Evolutionary conservation across 2,797 vertebrate species (phyloP), one percentile per base, ranked within the genome.

Genomic region (Lutjanus campechanus): DNA sequence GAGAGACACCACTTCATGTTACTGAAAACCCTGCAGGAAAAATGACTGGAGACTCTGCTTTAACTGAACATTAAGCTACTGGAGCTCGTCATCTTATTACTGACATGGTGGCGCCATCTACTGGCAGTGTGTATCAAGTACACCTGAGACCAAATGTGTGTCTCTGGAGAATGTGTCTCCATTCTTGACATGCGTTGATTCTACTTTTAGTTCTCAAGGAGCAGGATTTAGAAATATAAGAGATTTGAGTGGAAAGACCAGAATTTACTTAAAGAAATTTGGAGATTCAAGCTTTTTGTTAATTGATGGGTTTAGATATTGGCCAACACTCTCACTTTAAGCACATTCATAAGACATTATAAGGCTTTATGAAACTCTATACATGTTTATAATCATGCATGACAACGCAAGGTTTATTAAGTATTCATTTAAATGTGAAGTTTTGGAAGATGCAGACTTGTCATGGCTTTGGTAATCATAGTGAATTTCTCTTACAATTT

Each of bases 31-130:
- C 29, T 36, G 3, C 29, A 36, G 12, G 11, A 61, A 72, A 47
- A 44, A 9, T 22, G 12, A 55, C 20, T 6, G 1, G 43, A 73
- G 53, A 43, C 40, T 68, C 78, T 46, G 46, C 12, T 51, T n/a
- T 0, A 44, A 51, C 1, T 51, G 8, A 76, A 61, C 20, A 56
- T 43, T 13, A 41, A 3, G 7, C 0, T 16, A 7, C 19, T 78
- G 1, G 2, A 36, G 55, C 11, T 25, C 22, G 7, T 7, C 9
- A 29, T 25, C 8, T 10, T 5, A 73, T 76, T 70, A 2, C 36
- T 41, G 72, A 70, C 55, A 64, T 76, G 73, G 74, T 86, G 85
- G 81, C 85, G 83, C 96, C 97, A 96, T 95, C 96, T 97, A 49
- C 91, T 97, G 97, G 95, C 76, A 16, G 61, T 13, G 22, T 61